Base-by-base conservation (phyloP, 2,888 invertebrate species). In the Hanleya hanleyi region DNA sequence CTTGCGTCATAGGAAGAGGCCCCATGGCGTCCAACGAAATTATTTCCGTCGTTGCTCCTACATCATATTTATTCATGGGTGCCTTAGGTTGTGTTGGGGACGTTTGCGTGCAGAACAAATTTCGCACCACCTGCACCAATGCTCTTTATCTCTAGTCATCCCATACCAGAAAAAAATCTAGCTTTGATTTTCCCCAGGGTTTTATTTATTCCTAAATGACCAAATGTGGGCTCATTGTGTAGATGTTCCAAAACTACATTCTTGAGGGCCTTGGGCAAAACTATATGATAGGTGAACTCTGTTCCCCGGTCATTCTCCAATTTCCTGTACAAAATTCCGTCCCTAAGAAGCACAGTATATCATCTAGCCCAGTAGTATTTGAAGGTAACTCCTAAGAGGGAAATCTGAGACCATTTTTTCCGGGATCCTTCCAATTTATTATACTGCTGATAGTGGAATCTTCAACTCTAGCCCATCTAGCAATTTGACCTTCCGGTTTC, bases 401-500 rank as follows among this genome's bases (percentile, higher is more conserved):
- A n/a, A n/a, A n/a, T n/a, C n/a, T n/a, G n/a, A n/a, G n/a, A n/a
- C n/a, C n/a, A n/a, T n/a, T n/a, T n/a, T n/a, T n/a, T n/a, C n/a
- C n/a, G n/a, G n/a, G n/a, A n/a, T n/a, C n/a, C n/a, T n/a, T n/a
- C n/a, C n/a, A n/a, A n/a, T n/a, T n/a, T n/a, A n/a, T n/a, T n/a
- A n/a, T n/a, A n/a, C n/a, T n/a, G n/a, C n/a, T n/a, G n/a, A n/a
- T n/a, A n/a, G n/a, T n/a, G n/a, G n/a, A n/a, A n/a, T n/a, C n/a
- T n/a, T n/a, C n/a, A n/a, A n/a, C n/a, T n/a, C n/a, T n/a, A n/a
- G n/a, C 65, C 79, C 75, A 76, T 38, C 79, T 41, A 32, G 79
- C 75, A 6, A 75, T 36, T 69, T 73, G 74, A n/a, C 79, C 74
- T 29, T 69, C 68, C 15, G 77, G 71, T 26, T 73, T 62, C 38